Conservation (phyloP, 2,888 invertebrate genomes). For the Drepana falcataria region DNA sequence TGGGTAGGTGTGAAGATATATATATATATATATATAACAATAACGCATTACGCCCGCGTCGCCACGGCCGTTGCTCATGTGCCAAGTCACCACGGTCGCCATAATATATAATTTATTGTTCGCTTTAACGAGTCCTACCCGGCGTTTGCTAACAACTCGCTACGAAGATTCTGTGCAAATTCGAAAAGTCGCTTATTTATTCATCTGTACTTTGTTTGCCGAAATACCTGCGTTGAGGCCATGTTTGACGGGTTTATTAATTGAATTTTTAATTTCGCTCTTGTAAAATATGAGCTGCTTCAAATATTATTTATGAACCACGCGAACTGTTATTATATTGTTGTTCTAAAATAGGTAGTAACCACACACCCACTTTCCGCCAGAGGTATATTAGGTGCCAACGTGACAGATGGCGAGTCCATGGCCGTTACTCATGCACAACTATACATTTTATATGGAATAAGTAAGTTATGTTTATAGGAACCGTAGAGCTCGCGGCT, state of each 20-base stretch:
- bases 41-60: constrained; percentile 12
- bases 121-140: constrained; percentile 61
- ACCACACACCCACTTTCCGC: too few species aligned
- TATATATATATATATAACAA: background rate
- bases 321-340: too few species aligned
- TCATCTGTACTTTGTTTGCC: constrained; percentile 48
- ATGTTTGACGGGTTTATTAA: constrained; percentile 20
- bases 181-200: constrained; percentile 69
- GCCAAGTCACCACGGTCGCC: background rate
- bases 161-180: constrained; percentile 69
- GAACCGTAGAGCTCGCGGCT: too few species aligned
- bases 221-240: constrained; percentile 18
- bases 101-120: constrained; percentile 71
- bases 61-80: constrained; percentile 31
- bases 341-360: too few species aligned
- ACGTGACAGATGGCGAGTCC: too few species aligned
- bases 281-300: background rate
- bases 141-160: constrained; percentile 73
- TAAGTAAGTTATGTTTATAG: too few species aligned
- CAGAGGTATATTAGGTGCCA: too few species aligned
- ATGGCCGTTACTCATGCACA: too few species aligned
- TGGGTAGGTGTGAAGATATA: too few species aligned
- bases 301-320: too few species aligned
- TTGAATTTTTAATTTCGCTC: constrained; percentile 32
- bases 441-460: too few species aligned